phyloP scores from a whole-genome alignment of 2,797 vertebrate genomes.

The Echeneis naucrates region DNA sequence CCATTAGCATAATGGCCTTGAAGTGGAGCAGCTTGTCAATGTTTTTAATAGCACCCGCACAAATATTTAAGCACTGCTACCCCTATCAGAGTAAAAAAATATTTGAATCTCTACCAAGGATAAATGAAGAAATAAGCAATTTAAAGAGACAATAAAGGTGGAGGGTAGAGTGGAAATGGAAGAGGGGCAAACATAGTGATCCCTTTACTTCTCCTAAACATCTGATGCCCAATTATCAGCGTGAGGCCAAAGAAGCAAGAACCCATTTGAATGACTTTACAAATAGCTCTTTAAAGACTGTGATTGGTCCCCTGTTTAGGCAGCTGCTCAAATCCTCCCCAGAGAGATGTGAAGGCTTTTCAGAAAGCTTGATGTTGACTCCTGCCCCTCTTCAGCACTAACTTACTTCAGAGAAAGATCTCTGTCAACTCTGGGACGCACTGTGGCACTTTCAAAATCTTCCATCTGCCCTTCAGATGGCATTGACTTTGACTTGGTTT shows the following conservation, averaged over 20 bases:
- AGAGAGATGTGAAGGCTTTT: not conserved
- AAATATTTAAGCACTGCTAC: not conserved
- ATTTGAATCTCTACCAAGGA: not conserved
- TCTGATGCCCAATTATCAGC: not conserved
- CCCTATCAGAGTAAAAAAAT: not conserved
- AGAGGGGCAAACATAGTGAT: not conserved
- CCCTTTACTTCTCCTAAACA: not conserved
- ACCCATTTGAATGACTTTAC: no score
- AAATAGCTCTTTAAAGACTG: conserved; percentile 1
- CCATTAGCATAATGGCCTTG: not conserved
- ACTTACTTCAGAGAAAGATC: not conserved
- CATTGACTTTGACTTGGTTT: not conserved
- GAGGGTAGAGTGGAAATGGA: not conserved
- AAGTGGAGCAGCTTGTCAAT: not conserved
- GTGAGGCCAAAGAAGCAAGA: not conserved
- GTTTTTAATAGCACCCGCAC: not conserved
- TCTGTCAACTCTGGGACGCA: not conserved
- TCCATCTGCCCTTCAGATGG: not conserved
- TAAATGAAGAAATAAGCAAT: not conserved
- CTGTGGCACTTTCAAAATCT: not conserved
- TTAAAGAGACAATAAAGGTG: not conserved
- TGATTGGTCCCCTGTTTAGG: not conserved
- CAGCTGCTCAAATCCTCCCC: not conserved
- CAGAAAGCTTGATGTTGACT: not conserved
- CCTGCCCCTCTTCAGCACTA: not conserved